A percentile compares a stretch with the other conserved stretches of the same genome.
These are phyloP conservation scores for Thereva unica DNA, from an alignment of 2,888 invertebrate species.

Conservation along the genomic window DNA sequence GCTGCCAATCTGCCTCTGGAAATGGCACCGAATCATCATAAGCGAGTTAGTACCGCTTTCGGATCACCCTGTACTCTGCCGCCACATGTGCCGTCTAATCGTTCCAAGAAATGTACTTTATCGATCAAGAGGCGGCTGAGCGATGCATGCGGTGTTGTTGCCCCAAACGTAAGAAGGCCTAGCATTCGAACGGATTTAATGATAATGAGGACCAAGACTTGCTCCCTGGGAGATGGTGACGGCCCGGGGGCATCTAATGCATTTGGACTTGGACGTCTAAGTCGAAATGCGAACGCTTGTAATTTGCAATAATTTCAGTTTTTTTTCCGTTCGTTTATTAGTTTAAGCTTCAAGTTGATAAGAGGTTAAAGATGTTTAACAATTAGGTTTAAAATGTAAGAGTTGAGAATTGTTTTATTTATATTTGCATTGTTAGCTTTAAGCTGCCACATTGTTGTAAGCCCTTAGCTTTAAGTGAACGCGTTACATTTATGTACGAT, in stretches of 20 bases:
- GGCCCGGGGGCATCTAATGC: conserved; percentile 63
- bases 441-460: too few relatives aligned
- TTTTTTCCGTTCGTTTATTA: neutral
- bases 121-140: conserved; percentile 81
- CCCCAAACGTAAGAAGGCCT: conserved; percentile 84
- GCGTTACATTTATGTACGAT: too few relatives aligned
- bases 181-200: conserved; percentile 86
- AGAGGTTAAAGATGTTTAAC: neutral
- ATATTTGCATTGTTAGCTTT: too few relatives aligned
- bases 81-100: conserved; percentile 67
- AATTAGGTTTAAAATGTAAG: neutral
- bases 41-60: conserved; percentile 75
- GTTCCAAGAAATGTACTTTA: conserved; percentile 74
- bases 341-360: conserved; percentile 1
- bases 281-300: conserved; percentile 60
- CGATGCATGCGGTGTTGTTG: conserved; percentile 86
- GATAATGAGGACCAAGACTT: conserved; percentile 84
- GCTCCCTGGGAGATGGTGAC: conserved; percentile 71
- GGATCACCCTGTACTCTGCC: conserved; percentile 77
- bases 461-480: too few relatives aligned
- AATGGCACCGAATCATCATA: conserved; percentile 88
- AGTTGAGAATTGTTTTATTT: neutral
- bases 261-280: conserved; percentile 60
- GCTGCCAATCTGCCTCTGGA: conserved; percentile 82
- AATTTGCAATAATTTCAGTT: conserved; percentile 60